phyloP scores from a whole-genome alignment of 1,140 invertebrate genomes.

The Macrotrachela quadricornifera region DNA sequence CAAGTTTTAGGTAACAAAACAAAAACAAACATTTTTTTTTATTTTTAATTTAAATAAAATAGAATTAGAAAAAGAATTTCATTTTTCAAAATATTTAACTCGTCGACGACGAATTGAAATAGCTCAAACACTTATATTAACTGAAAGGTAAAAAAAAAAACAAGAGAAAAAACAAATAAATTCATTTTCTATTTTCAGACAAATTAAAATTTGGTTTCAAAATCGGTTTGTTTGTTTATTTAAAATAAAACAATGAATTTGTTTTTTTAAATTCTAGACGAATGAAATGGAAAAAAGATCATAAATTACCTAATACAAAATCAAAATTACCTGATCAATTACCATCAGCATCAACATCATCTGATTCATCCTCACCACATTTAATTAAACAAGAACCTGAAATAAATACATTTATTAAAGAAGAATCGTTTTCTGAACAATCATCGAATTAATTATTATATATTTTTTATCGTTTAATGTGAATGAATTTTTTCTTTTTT shows the following conservation, averaged over 20 bases:
- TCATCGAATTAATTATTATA: too few relatives aligned
- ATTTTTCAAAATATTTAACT: slow-evolving; percentile 54
- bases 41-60: background rate
- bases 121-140: slow-evolving; percentile 61
- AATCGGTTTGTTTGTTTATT: slow-evolving; percentile 36
- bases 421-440: too few relatives aligned
- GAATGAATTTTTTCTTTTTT: too few relatives aligned
- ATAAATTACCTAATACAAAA: slow-evolving; percentile 11
- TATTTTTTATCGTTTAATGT: too few relatives aligned
- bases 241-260: too few relatives aligned
- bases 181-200: slow-evolving; percentile 28
- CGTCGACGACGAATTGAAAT: slow-evolving; percentile 59
- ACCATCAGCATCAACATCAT: too few relatives aligned
- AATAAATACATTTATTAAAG: too few relatives aligned
- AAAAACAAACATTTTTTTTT: too few relatives aligned
- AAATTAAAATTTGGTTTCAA: slow-evolving; percentile 61
- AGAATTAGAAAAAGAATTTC: slow-evolving; percentile 77
- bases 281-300: slow-evolving; percentile 97
- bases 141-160: slow-evolving; percentile 40
- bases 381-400: too few relatives aligned
- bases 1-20: slow-evolving; percentile 4
- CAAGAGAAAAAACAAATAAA: too few relatives aligned
- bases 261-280: slow-evolving; percentile 34
- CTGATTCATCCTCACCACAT: too few relatives aligned
- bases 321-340: slow-evolving; percentile 4